phyloP scores from a whole-genome alignment of 2,113 vertebrate genomes.

The Hippopotamus amphibius region DNA sequence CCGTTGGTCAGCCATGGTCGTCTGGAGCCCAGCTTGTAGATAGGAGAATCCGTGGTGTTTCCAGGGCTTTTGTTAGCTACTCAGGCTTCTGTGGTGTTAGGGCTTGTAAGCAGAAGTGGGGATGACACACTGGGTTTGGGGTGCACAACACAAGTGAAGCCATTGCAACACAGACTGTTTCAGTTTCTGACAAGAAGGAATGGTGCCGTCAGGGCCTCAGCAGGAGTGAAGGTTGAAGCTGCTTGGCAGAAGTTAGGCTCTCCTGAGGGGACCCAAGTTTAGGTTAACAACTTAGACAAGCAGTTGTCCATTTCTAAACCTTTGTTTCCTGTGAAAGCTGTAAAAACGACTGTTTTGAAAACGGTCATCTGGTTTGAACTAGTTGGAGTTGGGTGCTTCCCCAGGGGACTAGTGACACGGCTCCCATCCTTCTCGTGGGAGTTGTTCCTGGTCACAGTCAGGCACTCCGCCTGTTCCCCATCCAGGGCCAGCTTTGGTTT shows the following conservation, averaged over 20 bases:
- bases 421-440: not conserved
- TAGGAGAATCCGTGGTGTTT: not conserved
- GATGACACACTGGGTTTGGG: not conserved
- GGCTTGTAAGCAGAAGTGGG: not conserved
- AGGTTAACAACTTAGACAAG: fast-evolving
- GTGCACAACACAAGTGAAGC: not conserved
- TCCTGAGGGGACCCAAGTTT: not conserved
- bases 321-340: not conserved
- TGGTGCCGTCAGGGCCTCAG: not conserved
- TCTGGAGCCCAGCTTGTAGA: not conserved
- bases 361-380: not conserved
- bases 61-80: not conserved
- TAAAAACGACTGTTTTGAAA: not conserved
- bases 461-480: not conserved
- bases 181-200: not conserved
- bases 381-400: not conserved
- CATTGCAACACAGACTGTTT: fast-evolving
- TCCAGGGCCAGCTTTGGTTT: too few relatives aligned
- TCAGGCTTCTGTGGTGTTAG: too few relatives aligned
- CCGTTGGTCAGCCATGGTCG: not conserved
- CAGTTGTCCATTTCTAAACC: fast-evolving
- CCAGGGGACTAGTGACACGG: not conserved
- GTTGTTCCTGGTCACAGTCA: too few relatives aligned
- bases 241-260: fast-evolving
- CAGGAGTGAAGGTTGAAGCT: not conserved